A percentile compares a stretch with the other conserved stretches of the same genome.
Evolutionary conservation across 1,140 invertebrate genomes (phyloP).

Genomic region (Portunus trituberculatus): DNA sequence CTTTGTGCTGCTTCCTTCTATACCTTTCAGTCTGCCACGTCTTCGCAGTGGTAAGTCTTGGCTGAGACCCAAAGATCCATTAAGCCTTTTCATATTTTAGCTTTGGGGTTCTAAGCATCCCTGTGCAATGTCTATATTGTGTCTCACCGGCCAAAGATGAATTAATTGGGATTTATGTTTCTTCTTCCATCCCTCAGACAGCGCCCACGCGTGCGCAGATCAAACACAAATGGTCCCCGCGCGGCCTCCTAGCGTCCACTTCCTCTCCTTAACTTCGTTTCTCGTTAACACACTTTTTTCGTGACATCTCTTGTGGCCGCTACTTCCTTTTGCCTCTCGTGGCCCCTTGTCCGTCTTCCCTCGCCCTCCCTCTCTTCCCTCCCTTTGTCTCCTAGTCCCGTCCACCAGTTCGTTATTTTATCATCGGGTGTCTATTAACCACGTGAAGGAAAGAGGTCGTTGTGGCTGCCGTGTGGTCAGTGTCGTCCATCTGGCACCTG

Average conservation of each 20-base stretch:
- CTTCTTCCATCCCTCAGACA: background rate
- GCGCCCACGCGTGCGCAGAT: background rate
- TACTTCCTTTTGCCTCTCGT: background rate
- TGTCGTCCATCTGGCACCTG: background rate
- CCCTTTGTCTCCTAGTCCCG: background rate
- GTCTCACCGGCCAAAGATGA: background rate
- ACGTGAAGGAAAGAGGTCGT: background rate
- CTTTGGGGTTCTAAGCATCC: background rate
- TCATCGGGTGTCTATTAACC: background rate
- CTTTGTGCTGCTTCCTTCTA: background rate
- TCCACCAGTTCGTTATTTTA: background rate
- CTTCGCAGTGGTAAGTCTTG: background rate
- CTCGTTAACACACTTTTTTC: constrained; percentile 23
- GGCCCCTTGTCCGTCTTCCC: background rate
- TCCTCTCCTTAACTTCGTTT: background rate
- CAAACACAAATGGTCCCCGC: background rate
- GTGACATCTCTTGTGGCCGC: background rate
- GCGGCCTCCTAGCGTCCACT: background rate
- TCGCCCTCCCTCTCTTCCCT: background rate
- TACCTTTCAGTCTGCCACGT: background rate
- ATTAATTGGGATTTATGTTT: background rate
- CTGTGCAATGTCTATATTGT: background rate
- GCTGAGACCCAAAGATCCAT: background rate
- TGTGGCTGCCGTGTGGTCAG: background rate
- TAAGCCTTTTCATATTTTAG: background rate